Conservation (phyloP, 2,113 vertebrate genomes). For the Baryphthengus martii region DNA sequence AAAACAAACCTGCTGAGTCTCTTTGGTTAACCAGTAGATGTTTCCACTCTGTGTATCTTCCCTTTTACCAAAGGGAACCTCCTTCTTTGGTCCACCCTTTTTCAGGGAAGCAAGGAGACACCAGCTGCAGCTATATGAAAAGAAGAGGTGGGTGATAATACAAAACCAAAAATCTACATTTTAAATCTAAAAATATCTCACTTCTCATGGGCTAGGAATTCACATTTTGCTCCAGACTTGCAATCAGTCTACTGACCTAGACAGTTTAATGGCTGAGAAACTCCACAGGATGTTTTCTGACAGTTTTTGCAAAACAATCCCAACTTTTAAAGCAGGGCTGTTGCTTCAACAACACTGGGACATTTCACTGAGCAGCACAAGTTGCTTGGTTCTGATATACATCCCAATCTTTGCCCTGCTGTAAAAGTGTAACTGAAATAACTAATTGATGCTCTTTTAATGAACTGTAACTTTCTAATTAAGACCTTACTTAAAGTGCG, state of each 20-base stretch:
- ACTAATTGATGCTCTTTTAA: constrained; percentile 24
- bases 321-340: background rate
- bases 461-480: constrained; percentile 48
- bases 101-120: background rate
- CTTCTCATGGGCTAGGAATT: background rate
- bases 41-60: background rate
- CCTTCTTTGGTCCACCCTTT: background rate
- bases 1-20: background rate
- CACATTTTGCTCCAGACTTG: background rate
- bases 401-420: background rate
- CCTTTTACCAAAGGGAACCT: background rate
- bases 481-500: background rate
- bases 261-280: background rate
- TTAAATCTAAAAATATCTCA: background rate
- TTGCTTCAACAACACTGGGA: background rate
- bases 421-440: background rate
- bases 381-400: background rate
- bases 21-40: background rate
- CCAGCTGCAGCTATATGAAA: background rate
- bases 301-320: background rate
- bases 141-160: background rate
- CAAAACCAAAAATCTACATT: background rate
- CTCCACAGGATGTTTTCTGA: background rate
- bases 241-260: background rate
- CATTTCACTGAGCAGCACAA: background rate